phyloP scores from a whole-genome alignment of 2,888 invertebrate species.

The Boloria euphrosyne region DNA sequence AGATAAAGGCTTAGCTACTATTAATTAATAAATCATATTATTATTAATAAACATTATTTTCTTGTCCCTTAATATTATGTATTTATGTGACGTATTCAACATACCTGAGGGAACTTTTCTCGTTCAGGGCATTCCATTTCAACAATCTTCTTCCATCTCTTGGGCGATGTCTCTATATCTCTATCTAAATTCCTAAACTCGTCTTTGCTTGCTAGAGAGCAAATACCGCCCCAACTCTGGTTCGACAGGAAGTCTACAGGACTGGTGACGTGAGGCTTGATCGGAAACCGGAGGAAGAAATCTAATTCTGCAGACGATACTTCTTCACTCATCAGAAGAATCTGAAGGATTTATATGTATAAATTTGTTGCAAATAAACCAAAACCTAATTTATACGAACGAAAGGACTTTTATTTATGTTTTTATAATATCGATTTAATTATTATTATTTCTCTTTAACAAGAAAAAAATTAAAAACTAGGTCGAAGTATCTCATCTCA shows the following conservation, averaged over 20 bases:
- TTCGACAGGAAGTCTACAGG: slow-evolving; percentile 97
- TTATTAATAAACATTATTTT: no score
- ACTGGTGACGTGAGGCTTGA: slow-evolving; percentile 95
- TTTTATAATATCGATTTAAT: no score
- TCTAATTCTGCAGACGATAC: slow-evolving; percentile 93
- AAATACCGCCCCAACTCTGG: slow-evolving; percentile 96
- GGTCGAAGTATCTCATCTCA: no score
- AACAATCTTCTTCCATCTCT: slow-evolving; percentile 98
- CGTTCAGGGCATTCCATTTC: slow-evolving; percentile 97
- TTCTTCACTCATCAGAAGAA: slow-evolving; percentile 93
- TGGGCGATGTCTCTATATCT: slow-evolving; percentile 97
- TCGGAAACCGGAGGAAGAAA: slow-evolving; percentile 95
- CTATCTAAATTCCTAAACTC: slow-evolving; percentile 96
- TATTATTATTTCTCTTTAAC: no score
- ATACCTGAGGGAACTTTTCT: slow-evolving; percentile 95
- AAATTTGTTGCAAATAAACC: neutral
- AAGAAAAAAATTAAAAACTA: no score
- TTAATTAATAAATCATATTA: no score
- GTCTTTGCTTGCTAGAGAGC: slow-evolving; percentile 93
- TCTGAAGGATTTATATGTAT: slow-evolving; percentile 78
- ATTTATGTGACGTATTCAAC: no score
- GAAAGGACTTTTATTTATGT: no score
- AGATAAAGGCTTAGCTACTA: no score
- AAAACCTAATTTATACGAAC: no score
- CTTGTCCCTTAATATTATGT: no score